phyloP scores from a whole-genome alignment of 2,888 invertebrate species.

The Drosophila planitibia region DNA sequence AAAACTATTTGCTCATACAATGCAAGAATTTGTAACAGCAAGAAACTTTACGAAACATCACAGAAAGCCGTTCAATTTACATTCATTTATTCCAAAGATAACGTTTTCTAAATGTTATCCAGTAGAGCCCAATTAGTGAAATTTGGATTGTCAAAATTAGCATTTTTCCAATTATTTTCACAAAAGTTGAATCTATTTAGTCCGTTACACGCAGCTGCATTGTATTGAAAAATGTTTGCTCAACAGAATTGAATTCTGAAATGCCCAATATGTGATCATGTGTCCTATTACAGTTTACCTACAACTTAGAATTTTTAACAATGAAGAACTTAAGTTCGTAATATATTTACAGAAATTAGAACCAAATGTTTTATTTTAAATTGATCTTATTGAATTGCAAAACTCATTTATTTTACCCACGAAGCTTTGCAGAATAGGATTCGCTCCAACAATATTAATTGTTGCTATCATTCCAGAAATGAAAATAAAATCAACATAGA shows the following conservation, averaged over 20 bases:
- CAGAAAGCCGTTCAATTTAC: slow-evolving; percentile 4
- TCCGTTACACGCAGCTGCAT: not conserved
- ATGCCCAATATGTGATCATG: too few species aligned
- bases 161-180: not conserved
- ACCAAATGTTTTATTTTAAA: not conserved
- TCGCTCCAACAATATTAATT: not conserved
- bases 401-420: not conserved
- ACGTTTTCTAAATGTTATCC: not conserved
- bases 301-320: not conserved
- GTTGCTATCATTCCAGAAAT: not conserved
- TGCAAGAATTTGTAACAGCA: slow-evolving; percentile 25
- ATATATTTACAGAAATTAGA: too few species aligned
- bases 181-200: not conserved
- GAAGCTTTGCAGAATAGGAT: not conserved
- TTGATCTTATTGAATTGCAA: not conserved
- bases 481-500: not conserved
- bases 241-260: too few species aligned
- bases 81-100: slow-evolving; percentile 36
- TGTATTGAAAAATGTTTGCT: too few species aligned
- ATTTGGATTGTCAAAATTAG: too few species aligned
- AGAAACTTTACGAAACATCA: slow-evolving; percentile 3
- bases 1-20: slow-evolving; percentile 43
- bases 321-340: too few species aligned
- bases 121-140: not conserved
- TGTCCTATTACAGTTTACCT: not conserved